These are phyloP conservation scores for Diachasma alloeum DNA, from an alignment of 1,140 invertebrate genomes.

Conservation along the genomic window DNA sequence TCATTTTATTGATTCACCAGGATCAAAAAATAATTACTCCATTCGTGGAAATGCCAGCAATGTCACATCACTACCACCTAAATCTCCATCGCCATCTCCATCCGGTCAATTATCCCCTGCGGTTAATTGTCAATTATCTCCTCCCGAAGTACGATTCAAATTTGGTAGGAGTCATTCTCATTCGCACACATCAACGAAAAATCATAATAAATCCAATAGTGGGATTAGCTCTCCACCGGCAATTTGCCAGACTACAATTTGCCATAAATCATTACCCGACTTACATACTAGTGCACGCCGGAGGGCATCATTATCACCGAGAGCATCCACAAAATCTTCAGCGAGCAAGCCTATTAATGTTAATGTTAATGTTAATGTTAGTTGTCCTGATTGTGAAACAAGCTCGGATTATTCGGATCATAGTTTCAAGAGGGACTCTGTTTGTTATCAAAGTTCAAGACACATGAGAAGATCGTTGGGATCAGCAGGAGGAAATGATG, in stretches of 20 bases:
- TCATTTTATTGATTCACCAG: conserved; percentile 53
- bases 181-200: conserved; percentile 67
- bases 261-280: conserved; percentile 87
- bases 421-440: conserved; percentile 59
- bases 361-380: conserved; percentile 39
- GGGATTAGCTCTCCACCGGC: conserved; percentile 45
- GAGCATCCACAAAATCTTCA: conserved; percentile 55
- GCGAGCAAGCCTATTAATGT: conserved; percentile 32
- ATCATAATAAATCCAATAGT: conserved; percentile 47
- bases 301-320: conserved; percentile 63
- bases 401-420: conserved; percentile 63
- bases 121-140: conserved; percentile 36
- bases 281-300: conserved; percentile 74
- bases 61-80: conserved; percentile 51
- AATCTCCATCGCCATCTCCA: not conserved
- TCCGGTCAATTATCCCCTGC: not conserved
- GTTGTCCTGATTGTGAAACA: conserved; percentile 62
- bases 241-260: conserved; percentile 55
- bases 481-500: conserved; percentile 57
- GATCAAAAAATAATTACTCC: not conserved
- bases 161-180: conserved; percentile 73
- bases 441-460: conserved; percentile 58
- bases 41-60: conserved; percentile 52
- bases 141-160: conserved; percentile 56
- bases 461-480: conserved; percentile 61